Evolutionary conservation across 1,140 invertebrate genomes (phyloP), one percentile per base, ranked within the genome.

Genomic region (Gryllus bimaculatus): DNA sequence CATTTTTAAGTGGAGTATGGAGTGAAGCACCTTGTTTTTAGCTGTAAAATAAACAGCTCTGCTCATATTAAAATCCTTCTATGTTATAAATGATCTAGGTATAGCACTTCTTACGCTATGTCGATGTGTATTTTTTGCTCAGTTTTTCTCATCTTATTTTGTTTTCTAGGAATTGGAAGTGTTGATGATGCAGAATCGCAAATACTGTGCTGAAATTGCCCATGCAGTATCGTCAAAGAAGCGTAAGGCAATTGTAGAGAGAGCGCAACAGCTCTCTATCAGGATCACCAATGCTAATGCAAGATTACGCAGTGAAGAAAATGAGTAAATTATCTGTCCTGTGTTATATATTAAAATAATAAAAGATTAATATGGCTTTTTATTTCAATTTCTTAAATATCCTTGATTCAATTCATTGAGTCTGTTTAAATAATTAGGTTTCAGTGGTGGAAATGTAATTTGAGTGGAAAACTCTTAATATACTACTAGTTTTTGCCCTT

Each of bases 141-240:
- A 7, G 0, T 66, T 66, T 18, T 66, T 3, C 18, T 10, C 54
- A 66, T 66, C 0, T 7, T 39, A 39, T 66, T 66, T 66, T 66
- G 2, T 81, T 89, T 90, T 18, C 86, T 39, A 98, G 96, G 98
- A 99, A 88, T 88, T 99, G 81, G 98, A 99, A 88, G 95, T 99
- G 82, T 87, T 99, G 73, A 92, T 99, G 91, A 99, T 99, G 98
- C 96, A 99, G 86, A 99, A 99, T 87, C 90, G 96, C 76, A 95
- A 95, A 83, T 99, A 94, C 88, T 98, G 96, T 84, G 98, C 94
- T 74, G 98, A 99, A 88, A 98, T 99, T 83, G 96, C 96, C 6
- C 97, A 98, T 85, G 95, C 91, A 48, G 97, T 99, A 3, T 98
- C 96, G 75, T 96, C 96, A 54, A 98, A 97, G 87, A 99, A 98